These are phyloP conservation scores for Mobula birostris DNA, from an alignment of 2,113 vertebrate species.

Conservation along the genomic window DNA sequence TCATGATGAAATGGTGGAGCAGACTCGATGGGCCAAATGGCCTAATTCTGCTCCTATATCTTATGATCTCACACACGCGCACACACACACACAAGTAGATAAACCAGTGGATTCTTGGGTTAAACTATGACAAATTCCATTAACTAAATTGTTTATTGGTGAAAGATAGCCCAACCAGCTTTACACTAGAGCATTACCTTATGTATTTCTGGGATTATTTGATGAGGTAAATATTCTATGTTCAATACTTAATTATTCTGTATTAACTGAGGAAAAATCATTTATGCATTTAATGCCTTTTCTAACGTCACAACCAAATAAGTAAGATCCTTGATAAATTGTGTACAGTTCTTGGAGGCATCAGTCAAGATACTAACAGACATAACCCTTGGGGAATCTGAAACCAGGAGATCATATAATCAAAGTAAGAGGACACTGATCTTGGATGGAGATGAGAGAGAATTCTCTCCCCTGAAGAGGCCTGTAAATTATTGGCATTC, in stretches of 20 bases:
- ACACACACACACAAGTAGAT: too few species aligned
- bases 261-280: background rate
- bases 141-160: background rate
- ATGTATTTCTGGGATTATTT: background rate
- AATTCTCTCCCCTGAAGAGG: too few species aligned
- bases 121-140: background rate
- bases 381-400: background rate
- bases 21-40: too few species aligned
- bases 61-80: too few species aligned
- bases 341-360: background rate
- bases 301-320: background rate
- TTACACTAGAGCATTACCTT: too few species aligned
- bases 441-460: background rate
- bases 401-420: background rate
- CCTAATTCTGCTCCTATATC: too few species aligned
- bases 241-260: background rate
- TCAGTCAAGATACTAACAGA: background rate
- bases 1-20: too few species aligned
- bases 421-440: background rate
- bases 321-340: background rate
- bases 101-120: background rate
- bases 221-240: background rate
- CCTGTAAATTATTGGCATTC: background rate
- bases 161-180: too few species aligned
- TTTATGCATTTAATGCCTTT: background rate